These are phyloP conservation scores for Andrena camellia DNA, from an alignment of 2,888 invertebrate species.

Conservation along the genomic window DNA sequence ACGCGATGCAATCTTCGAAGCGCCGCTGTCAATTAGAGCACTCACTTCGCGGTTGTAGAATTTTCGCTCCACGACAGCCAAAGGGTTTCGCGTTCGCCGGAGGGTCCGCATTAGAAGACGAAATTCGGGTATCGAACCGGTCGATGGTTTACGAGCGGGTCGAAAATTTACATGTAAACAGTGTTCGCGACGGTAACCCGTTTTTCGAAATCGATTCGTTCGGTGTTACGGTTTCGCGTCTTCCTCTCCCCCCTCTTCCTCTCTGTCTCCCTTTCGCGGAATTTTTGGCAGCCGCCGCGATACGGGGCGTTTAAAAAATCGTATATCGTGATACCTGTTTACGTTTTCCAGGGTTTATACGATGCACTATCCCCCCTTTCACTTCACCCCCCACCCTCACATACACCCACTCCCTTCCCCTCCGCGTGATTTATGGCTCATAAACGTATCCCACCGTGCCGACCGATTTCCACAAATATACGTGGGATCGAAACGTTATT, in stretches of 20 bases:
- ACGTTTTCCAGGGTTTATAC: constrained; percentile 69
- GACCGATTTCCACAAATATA: constrained; percentile 70
- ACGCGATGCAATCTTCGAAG: not conserved
- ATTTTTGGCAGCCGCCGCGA: constrained; percentile 36
- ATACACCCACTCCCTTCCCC: not conserved
- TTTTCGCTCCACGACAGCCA: not conserved
- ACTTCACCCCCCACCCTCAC: not conserved
- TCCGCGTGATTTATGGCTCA: constrained; percentile 69
- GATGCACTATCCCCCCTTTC: not conserved
- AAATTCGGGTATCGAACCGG: not conserved
- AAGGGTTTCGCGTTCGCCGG: not conserved
- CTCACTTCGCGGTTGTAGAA: not conserved
- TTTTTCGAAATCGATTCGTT: constrained; percentile 24
- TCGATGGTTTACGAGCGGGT: not conserved
- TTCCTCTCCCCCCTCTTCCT: not conserved
- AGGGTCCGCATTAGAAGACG: not conserved
- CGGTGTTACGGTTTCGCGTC: not conserved
- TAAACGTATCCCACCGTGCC: constrained; percentile 65
- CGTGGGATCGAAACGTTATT: constrained; percentile 62
- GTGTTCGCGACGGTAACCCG: not conserved
- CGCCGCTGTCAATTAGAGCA: not conserved
- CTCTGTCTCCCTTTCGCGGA: constrained; percentile 1
- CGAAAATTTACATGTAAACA: constrained; percentile 21
- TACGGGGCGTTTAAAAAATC: constrained; percentile 60
- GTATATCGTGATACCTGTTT: constrained; percentile 67